Percentiles rank a stretch among this genome's conserved stretches.
These are phyloP conservation scores for Urocynchramus pylzowi DNA, from an alignment of 2,113 vertebrate species.

Conservation along the genomic window DNA sequence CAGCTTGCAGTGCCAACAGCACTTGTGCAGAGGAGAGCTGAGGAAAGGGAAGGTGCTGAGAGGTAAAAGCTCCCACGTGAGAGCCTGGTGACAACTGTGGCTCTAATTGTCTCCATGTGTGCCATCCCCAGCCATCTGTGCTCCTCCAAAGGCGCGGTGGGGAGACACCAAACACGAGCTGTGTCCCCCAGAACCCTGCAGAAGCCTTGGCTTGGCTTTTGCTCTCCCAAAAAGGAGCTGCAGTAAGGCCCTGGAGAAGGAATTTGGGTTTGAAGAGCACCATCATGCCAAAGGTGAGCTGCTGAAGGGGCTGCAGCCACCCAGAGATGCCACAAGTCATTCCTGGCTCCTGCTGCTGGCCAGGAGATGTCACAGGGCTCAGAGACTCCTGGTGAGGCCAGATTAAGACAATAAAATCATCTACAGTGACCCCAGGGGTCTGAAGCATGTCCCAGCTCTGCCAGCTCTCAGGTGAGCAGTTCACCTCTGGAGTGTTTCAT, in stretches of 20 bases:
- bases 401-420: not conserved
- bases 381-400: not conserved
- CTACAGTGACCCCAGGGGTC: not conserved
- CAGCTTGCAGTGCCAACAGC: not conserved
- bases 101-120: not conserved
- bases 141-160: not conserved
- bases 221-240: not conserved
- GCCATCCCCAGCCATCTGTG: conserved; percentile 47
- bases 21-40: not conserved
- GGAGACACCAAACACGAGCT: not conserved
- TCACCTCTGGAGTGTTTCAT: not conserved
- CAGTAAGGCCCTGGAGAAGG: not conserved
- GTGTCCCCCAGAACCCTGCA: not conserved
- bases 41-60: not conserved
- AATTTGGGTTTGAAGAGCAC: not conserved
- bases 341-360: not conserved
- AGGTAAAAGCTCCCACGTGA: not conserved
- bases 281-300: not conserved
- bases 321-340: not conserved
- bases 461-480: not conserved
- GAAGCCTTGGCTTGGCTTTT: not conserved
- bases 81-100: not conserved
- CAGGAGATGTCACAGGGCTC: too few species aligned
- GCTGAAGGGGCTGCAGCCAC: not conserved
- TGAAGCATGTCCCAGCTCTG: not conserved